A percentile compares a stretch with the other conserved stretches of the same genome.
phyloP scores from a whole-genome alignment of 2,888 invertebrate species.

The Drosophila lutescens region DNA sequence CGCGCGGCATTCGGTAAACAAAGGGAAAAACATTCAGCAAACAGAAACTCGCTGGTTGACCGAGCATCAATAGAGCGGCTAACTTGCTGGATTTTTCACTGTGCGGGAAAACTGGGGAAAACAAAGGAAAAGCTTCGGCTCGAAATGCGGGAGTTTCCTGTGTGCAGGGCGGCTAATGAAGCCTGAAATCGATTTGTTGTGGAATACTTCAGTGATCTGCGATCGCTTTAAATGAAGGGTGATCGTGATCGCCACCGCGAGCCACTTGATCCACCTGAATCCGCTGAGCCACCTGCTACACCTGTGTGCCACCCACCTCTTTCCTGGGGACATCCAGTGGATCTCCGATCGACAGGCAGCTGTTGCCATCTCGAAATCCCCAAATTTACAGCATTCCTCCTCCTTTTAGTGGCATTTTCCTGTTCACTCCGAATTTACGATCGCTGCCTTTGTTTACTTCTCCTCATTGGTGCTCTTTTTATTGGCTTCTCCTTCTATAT shows the following conservation, averaged over 20 bases:
- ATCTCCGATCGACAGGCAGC: conserved; percentile 46
- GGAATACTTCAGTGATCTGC: conserved; percentile 19
- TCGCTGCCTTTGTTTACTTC: conserved; percentile 59
- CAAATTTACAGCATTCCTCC: conserved; percentile 65
- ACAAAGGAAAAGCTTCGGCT: conserved; percentile 54
- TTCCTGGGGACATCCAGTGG: background rate
- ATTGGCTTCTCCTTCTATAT: conserved; percentile 12
- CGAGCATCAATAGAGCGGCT: conserved; percentile 69
- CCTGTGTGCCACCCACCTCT: conserved; percentile 18
- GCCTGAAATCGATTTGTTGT: conserved; percentile 80
- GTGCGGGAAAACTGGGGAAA: conserved; percentile 15
- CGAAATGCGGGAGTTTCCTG: conserved; percentile 76
- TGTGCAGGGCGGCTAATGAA: conserved; percentile 74
- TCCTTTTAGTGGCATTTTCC: conserved; percentile 39
- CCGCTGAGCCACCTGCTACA: conserved; percentile 19
- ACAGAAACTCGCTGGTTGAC: conserved; percentile 59
- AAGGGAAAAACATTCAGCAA: conserved; percentile 26
- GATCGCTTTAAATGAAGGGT: conserved; percentile 56
- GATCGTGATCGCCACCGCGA: background rate
- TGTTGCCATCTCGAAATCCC: conserved; percentile 74
- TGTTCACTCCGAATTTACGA: conserved; percentile 71
- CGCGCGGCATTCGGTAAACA: conserved; percentile 54
- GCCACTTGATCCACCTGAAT: conserved; percentile 32
- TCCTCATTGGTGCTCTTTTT: conserved; percentile 48
- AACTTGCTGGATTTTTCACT: conserved; percentile 42